Base-by-base conservation (phyloP, 2,888 invertebrate species). In the Ochropacha duplaris region DNA sequence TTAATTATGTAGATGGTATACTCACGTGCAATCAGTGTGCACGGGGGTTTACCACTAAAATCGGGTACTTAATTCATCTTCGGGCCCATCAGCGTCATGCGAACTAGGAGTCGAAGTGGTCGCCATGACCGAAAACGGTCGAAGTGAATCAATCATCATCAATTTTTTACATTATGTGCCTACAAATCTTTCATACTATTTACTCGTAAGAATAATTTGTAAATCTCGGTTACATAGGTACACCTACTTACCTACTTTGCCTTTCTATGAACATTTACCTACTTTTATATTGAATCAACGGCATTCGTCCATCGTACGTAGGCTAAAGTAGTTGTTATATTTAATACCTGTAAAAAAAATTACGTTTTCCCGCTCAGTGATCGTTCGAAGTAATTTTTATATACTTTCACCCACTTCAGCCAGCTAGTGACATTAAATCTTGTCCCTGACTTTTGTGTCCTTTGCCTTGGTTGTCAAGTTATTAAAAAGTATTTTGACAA, bases 401-500 rank as follows among this genome's bases (percentile, higher is more conserved):
- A 26, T 36, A n/a, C 4, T n/a, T 36, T n/a, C 4, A 4, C n/a
- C 2, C n/a, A n/a, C 4, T 9, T 2, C 1, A 14, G 14, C 3
- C 1, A 14, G 14, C 3, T 34, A 34, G 34, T 4, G n/a, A 36
- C 4, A 1, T 31, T n/a, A n/a, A 12, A 12, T 6, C 11, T 31
- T 19, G 44, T 19, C 19, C 9, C 16, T 44, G 44, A 44, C 19
- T 19, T 44, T 5, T n/a, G 4, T 9, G 49, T 49, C 34, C 56
- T 52, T 52, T 56, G 39, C 51, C 60, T 56, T 62, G 60, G 55
- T 59, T 55, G 58, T 50, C 49, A 36, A 62, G 31, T 59, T 59
- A 64, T 59, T 58, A 68, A 65, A 66, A 64, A 66, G 58, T 63
- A 58, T 61, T 69, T 71, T 77, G 75, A 73, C 77, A 72, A 67